These are phyloP conservation scores for Cynaeus angustus DNA, from an alignment of 2,888 invertebrate genomes.

Conservation along the genomic window DNA sequence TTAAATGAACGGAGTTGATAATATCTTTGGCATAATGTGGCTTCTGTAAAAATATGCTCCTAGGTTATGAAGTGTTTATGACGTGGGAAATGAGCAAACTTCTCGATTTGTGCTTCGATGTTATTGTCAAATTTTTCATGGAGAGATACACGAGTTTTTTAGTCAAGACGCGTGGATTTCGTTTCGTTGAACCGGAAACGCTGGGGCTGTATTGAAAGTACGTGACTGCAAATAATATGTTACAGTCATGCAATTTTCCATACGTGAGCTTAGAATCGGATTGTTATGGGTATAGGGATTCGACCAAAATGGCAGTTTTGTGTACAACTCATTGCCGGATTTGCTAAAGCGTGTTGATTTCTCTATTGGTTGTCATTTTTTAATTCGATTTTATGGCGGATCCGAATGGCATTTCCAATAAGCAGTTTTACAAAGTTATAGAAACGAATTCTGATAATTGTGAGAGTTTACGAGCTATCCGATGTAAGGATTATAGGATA, in stretches of 20 bases:
- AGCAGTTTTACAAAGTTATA: slow-evolving; percentile 27
- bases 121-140: slow-evolving; percentile 13
- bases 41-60: slow-evolving; percentile 7
- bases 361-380: slow-evolving; percentile 6
- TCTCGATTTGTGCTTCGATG: neutral
- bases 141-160: neutral
- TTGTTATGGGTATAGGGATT: slow-evolving; percentile 31
- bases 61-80: slow-evolving; percentile 30
- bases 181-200: slow-evolving; percentile 29
- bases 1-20: slow-evolving; percentile 19
- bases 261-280: slow-evolving; percentile 26
- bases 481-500: neutral
- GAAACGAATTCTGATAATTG: slow-evolving; percentile 2
- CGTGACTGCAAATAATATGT: slow-evolving; percentile 39
- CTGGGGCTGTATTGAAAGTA: slow-evolving; percentile 26
- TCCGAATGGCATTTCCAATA: slow-evolving; percentile 32
- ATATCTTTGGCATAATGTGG: slow-evolving; percentile 19
- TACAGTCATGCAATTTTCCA: slow-evolving; percentile 45
- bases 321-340: slow-evolving; percentile 26
- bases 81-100: slow-evolving; percentile 19
- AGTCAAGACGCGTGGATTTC: slow-evolving; percentile 1
- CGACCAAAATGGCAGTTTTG: slow-evolving; percentile 13
- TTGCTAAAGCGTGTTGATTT: slow-evolving; percentile 11
- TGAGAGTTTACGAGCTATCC: neutral
- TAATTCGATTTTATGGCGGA: slow-evolving; percentile 17